These are phyloP conservation scores for Ectemnius cavifrons DNA, from an alignment of 2,888 invertebrate genomes.

Conservation along the genomic window DNA sequence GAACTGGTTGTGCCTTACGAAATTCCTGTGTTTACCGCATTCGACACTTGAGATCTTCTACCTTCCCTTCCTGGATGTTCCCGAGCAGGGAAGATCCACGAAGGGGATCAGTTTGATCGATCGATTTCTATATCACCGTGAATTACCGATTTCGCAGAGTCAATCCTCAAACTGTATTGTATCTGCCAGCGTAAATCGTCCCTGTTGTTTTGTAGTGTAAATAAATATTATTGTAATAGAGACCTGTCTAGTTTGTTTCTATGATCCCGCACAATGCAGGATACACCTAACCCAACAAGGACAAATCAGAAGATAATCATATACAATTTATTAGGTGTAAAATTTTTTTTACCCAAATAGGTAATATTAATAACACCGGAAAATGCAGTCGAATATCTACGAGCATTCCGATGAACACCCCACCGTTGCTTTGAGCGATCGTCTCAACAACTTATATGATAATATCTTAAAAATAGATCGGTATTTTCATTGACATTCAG, in stretches of 20 bases:
- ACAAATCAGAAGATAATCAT: background rate
- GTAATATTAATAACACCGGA: background rate
- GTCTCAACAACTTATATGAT: background rate
- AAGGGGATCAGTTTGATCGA: conserved; percentile 23
- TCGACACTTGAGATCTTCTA: conserved; percentile 4
- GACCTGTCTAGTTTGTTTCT: conserved; percentile 11
- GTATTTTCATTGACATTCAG: background rate
- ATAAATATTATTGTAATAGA: conserved; percentile 75
- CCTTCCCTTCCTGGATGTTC: conserved; percentile 25
- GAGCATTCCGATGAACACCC: background rate
- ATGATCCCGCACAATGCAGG: background rate
- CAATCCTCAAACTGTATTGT: conserved; percentile 35
- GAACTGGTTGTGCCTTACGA: background rate
- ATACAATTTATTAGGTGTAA: background rate
- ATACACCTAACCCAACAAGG: conserved; percentile 13
- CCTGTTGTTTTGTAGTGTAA: conserved; percentile 76
- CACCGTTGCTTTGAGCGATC: background rate
- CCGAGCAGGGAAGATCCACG: conserved; percentile 8
- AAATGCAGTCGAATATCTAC: background rate
- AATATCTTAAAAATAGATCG: conserved; percentile 39
- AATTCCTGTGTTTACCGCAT: conserved; percentile 19
- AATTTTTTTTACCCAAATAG: background rate
- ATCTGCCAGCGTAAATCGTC: conserved; percentile 64
- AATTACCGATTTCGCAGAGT: conserved; percentile 18
- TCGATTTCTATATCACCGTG: conserved; percentile 7